phyloP scores from a whole-genome alignment of 2,113 vertebrate species.

The Electrona antarctica region DNA sequence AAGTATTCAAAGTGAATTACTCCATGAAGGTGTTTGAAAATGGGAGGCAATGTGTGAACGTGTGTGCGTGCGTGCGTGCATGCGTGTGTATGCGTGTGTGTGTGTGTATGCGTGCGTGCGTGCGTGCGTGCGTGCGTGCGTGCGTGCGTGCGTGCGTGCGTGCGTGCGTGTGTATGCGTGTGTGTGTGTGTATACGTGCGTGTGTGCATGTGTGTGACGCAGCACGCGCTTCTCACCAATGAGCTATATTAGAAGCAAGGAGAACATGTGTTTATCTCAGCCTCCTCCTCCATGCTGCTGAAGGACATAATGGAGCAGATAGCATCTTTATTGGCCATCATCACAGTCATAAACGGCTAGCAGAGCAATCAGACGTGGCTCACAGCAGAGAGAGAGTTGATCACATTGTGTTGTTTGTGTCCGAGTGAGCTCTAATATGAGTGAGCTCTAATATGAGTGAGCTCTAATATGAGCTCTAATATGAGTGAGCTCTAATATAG shows the following conservation, averaged over 20 bases:
- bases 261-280: slow-evolving; percentile 10
- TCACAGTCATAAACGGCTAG: neutral
- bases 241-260: slow-evolving; percentile 24
- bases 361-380: neutral
- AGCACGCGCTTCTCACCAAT: neutral
- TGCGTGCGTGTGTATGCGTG: no score
- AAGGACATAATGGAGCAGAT: slow-evolving; percentile 38
- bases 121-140: no score
- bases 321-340: slow-evolving; percentile 40
- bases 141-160: no score
- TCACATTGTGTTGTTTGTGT: neutral
- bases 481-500: no score
- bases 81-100: no score
- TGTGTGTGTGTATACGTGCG: neutral
- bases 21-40: no score
- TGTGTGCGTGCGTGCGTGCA: neutral
- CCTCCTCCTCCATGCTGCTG: neutral
- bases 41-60: neutral
- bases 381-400: slow-evolving; percentile 7
- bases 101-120: neutral
- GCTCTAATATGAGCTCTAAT: no score
- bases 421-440: no score
- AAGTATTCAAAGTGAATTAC: no score
- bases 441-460: no score
- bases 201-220: no score